Evolutionary conservation across 1,140 invertebrate genomes (phyloP), one percentile per base, ranked within the genome.

Genomic region (Sipha flava): DNA sequence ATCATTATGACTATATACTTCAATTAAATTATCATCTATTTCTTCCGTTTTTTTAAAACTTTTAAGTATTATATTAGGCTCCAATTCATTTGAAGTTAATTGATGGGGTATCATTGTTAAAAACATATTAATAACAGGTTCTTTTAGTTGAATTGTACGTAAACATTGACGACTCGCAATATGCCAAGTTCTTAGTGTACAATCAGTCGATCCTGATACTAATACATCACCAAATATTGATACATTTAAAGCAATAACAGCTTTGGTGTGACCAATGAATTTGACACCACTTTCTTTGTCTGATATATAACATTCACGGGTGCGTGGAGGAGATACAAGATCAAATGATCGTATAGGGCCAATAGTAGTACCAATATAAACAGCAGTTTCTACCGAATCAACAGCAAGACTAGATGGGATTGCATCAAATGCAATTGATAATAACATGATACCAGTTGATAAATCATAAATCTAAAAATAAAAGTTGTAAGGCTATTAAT

Each of bases 121-220:
- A 59, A 89, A 88, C 1, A 90, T 88, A 85, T 94, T 93, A 6
- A 89, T 92, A 1, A 95, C 87, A 6, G 89, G 83, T 23, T 92
- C 92, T 85, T 92, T 93, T 81, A 93, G 91, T 26, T 86, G 85
- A 31, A 96, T 86, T 14, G 88, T 90, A 81, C 89, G 88, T 14
- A 93, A 85, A 70, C 92, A 89, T 83, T 94, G 92, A 57, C 88
- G 85, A 84, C 92, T 94, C 40, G 84, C 83, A 45, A 95, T 89
- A 82, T 96, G 90, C 94, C 94, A 96, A 29, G 95, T 83, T 81
- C 91, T 89, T 1, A 95, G 90, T 79, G 87, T 88, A 31, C 88
- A 88, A 87, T 94, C 93, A 80, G 89, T 87, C 1, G 91, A 91
- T 0, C 92, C 94, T 0, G 94, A 94, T 7, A 93, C 84, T 14